Evolutionary conservation across 2,888 invertebrate species (phyloP), one percentile per base, ranked within the genome.

Genomic region (Timema podura): DNA sequence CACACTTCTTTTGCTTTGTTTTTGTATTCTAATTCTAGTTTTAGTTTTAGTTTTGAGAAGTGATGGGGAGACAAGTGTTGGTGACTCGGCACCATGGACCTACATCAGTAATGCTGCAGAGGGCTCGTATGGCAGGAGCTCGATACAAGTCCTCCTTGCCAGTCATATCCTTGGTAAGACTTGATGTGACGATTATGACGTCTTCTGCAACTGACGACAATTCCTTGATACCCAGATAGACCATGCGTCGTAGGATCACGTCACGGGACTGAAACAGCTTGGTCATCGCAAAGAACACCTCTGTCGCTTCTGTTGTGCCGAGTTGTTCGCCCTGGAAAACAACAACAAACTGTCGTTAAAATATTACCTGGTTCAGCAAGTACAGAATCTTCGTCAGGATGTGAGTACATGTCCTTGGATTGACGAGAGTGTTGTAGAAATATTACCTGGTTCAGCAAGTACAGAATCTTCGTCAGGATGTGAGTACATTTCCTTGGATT

Each of bases 261-360:
- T 99, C 99, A 77, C 94, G 93, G 0, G 95, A 96, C 82, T 99
- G 99, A 81, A 99, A 99, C 64, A 99, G 84, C 82, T 99, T 99
- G 0, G 99, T 99, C 87, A 98, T 98, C 2, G 99, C 98, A 84
- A 99, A 99, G 82, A 99, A 99, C 8, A 94, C 93, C 78, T 98
- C 98, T 1, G 99, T 99, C 0, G 99, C 99, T 82, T 99, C 99
- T 64, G 93, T 93, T 0, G 93, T 90, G 10, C 92, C 94, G 72
- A 99, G 85, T 76, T 90, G 88, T 80, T 98, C 98, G 0, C 97
- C 97, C 86, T 89, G 75, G 30, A 75, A 75, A 64, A 30, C 30
- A 30, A 30, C 30, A 30, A 30, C 30, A 30, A 57, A 48, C 5
- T 47, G 44, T 6, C n/a, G 81, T 99, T 99, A 81, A 99, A 99